These are phyloP conservation scores for Acanthacorydalis orientalis DNA, from an alignment of 2,888 invertebrate genomes.

Conservation along the genomic window DNA sequence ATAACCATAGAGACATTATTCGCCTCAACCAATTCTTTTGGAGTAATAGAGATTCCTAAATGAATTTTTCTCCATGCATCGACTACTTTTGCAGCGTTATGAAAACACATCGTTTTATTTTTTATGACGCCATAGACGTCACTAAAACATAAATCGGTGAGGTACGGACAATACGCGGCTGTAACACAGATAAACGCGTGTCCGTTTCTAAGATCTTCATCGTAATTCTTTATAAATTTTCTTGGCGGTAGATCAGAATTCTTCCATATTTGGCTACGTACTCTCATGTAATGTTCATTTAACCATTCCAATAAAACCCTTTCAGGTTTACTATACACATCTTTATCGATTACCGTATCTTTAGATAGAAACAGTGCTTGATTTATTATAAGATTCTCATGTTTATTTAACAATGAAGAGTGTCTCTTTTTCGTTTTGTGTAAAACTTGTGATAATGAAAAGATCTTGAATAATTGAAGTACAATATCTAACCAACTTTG, in stretches of 20 bases:
- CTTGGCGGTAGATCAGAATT: background rate
- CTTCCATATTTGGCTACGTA: constrained; percentile 25
- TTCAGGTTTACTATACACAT: constrained; percentile 13
- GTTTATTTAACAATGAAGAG: too few relatives aligned
- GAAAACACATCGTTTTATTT: constrained; percentile 26
- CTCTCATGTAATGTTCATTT: constrained; percentile 21
- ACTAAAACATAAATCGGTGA: constrained; percentile 27
- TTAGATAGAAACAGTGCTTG: too few relatives aligned
- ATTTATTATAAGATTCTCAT: too few relatives aligned
- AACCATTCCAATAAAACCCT: constrained; percentile 25
- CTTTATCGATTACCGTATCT: too few relatives aligned
- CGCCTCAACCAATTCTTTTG: constrained; percentile 32
- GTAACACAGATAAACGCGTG: constrained; percentile 36
- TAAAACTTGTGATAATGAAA: too few relatives aligned
- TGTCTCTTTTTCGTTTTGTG: too few relatives aligned
- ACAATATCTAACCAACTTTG: too few relatives aligned
- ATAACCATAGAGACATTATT: constrained; percentile 40
- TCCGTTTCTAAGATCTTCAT: constrained; percentile 34
- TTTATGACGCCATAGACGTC: constrained; percentile 28
- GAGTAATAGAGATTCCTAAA: constrained; percentile 34
- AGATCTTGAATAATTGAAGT: too few relatives aligned
- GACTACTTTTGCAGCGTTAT: constrained; percentile 38
- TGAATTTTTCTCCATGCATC: constrained; percentile 35
- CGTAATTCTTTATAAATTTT: constrained; percentile 23
- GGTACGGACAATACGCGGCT: constrained; percentile 38